A percentile compares a stretch with the other conserved stretches of the same genome.
Conservation (phyloP, 2,797 vertebrate genomes). For the Buphagus erythrorhynchus region DNA sequence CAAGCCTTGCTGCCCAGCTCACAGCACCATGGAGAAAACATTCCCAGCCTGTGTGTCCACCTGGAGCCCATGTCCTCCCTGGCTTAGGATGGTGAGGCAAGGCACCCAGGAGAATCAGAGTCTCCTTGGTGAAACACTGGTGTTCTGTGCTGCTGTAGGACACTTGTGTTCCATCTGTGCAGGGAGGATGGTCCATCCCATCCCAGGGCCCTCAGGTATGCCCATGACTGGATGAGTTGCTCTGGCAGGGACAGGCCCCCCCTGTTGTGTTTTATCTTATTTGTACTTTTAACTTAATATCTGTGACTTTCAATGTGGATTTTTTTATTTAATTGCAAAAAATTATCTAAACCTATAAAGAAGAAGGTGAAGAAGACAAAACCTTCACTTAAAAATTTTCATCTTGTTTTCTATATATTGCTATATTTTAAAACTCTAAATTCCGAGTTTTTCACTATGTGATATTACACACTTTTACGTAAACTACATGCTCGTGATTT, state of each 20-base stretch:
- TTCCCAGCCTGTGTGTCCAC: neutral
- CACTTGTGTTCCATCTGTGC: neutral
- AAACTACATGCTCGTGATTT: no score
- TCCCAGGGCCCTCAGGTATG: neutral
- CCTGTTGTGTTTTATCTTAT: no score
- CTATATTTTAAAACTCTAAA: no score
- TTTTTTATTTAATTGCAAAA: no score
- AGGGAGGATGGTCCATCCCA: rapidly evolving
- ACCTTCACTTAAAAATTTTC: no score
- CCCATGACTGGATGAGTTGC: neutral
- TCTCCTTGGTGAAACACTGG: neutral
- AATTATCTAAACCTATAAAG: no score
- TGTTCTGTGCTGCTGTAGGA: rapidly evolving
- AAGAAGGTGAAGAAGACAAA: no score
- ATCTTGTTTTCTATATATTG: no score
- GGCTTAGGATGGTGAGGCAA: neutral
- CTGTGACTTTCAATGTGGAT: no score
- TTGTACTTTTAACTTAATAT: no score
- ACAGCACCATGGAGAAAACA: neutral
- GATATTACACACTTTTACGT: no score
- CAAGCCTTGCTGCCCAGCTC: neutral
- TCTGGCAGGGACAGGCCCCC: neutral
- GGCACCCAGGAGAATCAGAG: neutral
- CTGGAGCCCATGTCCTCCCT: rapidly evolving
- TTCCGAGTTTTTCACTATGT: no score